Conservation (phyloP, 2,113 vertebrate species). For the Lycocorax pyrrhopterus region DNA sequence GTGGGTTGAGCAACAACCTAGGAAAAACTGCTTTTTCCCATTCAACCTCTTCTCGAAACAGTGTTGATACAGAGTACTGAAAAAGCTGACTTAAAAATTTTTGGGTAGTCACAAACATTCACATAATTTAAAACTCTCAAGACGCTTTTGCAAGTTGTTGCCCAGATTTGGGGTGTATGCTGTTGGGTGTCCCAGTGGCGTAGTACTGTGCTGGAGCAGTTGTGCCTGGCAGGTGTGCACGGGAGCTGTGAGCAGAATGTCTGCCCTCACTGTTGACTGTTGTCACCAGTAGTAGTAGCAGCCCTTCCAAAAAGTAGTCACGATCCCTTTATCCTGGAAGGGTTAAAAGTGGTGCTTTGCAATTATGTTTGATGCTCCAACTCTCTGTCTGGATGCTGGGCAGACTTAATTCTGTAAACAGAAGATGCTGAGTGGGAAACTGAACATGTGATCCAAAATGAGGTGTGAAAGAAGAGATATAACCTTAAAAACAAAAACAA, state of each 20-base stretch:
- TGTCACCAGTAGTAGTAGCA: not conserved
- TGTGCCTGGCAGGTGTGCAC: not conserved
- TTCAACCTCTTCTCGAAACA: not conserved
- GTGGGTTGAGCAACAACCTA: not conserved
- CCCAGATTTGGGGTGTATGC: not conserved
- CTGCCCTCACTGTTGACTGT: not conserved
- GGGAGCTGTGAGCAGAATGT: not conserved
- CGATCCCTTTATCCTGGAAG: not conserved
- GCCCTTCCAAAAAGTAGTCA: not conserved
- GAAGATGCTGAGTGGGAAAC: not conserved
- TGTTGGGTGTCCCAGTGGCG: fast-evolving
- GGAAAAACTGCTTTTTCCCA: not conserved
- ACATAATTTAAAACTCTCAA: not conserved
- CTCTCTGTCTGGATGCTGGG: not conserved
- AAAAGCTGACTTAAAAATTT: not conserved
- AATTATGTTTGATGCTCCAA: not conserved
- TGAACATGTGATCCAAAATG: fast-evolving
- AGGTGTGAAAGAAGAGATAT: not conserved
- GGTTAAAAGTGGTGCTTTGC: not conserved
- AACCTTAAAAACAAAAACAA: not conserved
- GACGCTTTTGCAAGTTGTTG: not conserved
- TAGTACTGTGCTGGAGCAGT: fast-evolving
- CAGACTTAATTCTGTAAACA: not conserved
- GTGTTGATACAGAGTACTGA: not conserved
- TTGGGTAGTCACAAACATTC: not conserved